Base-by-base conservation (phyloP, 2,113 vertebrate species). In the Enhydra lutris region DNA sequence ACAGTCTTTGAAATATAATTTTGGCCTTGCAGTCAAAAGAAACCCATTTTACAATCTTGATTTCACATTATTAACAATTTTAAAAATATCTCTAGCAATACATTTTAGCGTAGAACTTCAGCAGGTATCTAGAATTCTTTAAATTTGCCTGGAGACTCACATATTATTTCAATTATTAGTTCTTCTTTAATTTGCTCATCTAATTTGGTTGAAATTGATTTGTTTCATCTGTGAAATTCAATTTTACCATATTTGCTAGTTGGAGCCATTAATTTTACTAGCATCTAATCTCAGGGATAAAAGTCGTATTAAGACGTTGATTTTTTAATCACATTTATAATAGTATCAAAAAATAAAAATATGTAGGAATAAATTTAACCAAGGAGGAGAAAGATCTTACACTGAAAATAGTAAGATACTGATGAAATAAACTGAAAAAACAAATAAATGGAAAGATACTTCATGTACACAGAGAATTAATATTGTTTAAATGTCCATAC, bases 161-260 rank as follows among this genome's bases (percentile, higher is more conserved):
- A 81, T 6, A 76, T 42, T 91, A 87, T 85, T 94, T 92, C 69
- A 87, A 85, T 94, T 63, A 89, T 73, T 47, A 85, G 52, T 89
- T 91, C 20, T 92, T 69, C 50, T 55, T 89, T 61, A 80, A 76
- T 86, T 94, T 94, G 95, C 36, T 89, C 52, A 89, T 61, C 79
- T 71, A 83, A 95, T 93, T 92, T 92, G 39, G 80, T 71, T 94
- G 52, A 94, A 93, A 83, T 52, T 85, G 23, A 89, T 93, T 91
- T 78, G 17, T 78, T 86, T 87, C 61, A 71, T 76, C 67, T 91
- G 29, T 91, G 63, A 94, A 96, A 92, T 59, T 89, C 55, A 95
- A 42, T 83, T 89, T 81, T 80, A 87, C 23, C 42, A 86, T 11
- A 89, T 85, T 91, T 90, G 23, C 7, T 89, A 73, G 42, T 91